phyloP scores from a whole-genome alignment of 2,888 invertebrate species.

The Dynastes tityus region DNA sequence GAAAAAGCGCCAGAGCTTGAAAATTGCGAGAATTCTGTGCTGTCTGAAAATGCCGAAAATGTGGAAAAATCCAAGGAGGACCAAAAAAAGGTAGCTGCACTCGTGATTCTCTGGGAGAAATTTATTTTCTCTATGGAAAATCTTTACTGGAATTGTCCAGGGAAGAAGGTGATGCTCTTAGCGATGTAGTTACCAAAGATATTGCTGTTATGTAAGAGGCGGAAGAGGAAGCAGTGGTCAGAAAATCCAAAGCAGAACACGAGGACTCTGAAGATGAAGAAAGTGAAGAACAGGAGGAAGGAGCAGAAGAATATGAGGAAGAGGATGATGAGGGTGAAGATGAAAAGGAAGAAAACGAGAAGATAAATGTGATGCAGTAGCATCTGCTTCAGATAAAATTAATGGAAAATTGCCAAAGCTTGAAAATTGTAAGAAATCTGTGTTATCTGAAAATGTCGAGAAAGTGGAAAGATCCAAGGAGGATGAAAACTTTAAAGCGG shows the following conservation, averaged over 20 bases:
- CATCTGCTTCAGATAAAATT: conserved; percentile 55
- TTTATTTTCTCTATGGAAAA: conserved; percentile 87
- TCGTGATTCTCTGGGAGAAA: conserved; percentile 90
- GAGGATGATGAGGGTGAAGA: conserved; percentile 61
- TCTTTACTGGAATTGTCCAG: conserved; percentile 87
- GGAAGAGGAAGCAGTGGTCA: conserved; percentile 71
- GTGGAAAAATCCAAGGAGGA: conserved; percentile 56
- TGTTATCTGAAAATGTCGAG: conserved; percentile 52
- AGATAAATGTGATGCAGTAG: conserved; percentile 48
- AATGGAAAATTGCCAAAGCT: conserved; percentile 51
- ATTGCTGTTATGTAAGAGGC: conserved; percentile 61
- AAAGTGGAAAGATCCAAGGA: conserved; percentile 36
- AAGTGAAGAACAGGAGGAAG: conserved; percentile 53
- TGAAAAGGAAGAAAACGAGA: conserved; percentile 55
- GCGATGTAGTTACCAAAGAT: conserved; percentile 77
- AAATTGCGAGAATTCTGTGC: conserved; percentile 52
- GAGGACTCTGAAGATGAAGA: conserved; percentile 57
- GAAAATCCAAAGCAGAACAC: conserved; percentile 69
- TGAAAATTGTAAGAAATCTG: conserved; percentile 49
- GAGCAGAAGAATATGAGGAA: conserved; percentile 53
- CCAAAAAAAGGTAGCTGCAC: conserved; percentile 76
- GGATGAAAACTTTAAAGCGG: conserved; percentile 45
- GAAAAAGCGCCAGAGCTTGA: conserved; percentile 49
- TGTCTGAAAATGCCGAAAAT: conserved; percentile 52
- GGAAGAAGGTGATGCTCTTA: conserved; percentile 89